These are phyloP conservation scores for Ormyrus pomaceus DNA, from an alignment of 2,888 invertebrate species.

Conservation along the genomic window DNA sequence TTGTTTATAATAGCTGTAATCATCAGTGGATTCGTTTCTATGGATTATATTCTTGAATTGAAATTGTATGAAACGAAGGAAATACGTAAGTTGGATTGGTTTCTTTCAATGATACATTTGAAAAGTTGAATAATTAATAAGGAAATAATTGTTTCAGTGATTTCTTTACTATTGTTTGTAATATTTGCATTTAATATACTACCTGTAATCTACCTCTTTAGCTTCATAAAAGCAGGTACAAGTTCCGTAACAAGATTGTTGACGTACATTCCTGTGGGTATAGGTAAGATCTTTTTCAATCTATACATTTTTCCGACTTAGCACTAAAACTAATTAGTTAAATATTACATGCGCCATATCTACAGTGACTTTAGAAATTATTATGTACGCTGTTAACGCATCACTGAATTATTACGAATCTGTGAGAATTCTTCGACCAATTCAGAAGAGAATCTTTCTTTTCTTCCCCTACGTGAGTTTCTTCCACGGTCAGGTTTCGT, in stretches of 20 bases:
- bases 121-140: background rate
- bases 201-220: slow-evolving; percentile 68
- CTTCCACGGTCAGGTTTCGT: slow-evolving; percentile 68
- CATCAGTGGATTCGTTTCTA: slow-evolving; percentile 60
- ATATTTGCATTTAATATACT: slow-evolving; percentile 82
- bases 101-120: background rate
- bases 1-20: slow-evolving; percentile 64
- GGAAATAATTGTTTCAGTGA: slow-evolving; percentile 61
- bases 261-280: slow-evolving; percentile 64
- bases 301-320: background rate
- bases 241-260: slow-evolving; percentile 63
- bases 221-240: slow-evolving; percentile 66
- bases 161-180: slow-evolving; percentile 83
- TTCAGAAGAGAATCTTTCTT: slow-evolving; percentile 67
- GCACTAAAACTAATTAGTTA: background rate
- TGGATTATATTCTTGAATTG: slow-evolving; percentile 64
- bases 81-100: slow-evolving; percentile 71
- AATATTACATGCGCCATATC: background rate
- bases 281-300: slow-evolving; percentile 62
- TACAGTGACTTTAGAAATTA: slow-evolving; percentile 60
- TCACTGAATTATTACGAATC: slow-evolving; percentile 50
- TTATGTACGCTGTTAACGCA: slow-evolving; percentile 59
- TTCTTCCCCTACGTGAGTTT: slow-evolving; percentile 70
- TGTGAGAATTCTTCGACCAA: slow-evolving; percentile 58
- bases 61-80: slow-evolving; percentile 71